phyloP scores from a whole-genome alignment of 2,113 vertebrate genomes.

The Lipotes vexillifer region DNA sequence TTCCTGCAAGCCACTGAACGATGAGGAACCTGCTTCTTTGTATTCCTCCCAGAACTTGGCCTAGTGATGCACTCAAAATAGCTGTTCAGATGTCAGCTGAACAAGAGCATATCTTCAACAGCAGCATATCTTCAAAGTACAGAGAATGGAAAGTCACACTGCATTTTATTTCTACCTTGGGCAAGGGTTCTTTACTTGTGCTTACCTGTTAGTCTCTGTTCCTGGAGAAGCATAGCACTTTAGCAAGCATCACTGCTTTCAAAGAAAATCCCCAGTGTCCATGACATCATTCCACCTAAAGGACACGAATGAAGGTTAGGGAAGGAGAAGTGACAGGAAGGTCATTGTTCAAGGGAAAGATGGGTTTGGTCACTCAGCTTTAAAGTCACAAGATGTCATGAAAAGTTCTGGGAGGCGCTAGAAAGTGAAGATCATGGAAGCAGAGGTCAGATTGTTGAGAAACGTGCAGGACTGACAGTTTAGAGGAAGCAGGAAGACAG shows the following conservation, averaged over 20 bases:
- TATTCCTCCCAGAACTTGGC: background rate
- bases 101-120: background rate
- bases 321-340: constrained; percentile 6
- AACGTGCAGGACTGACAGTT: background rate
- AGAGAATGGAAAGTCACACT: background rate
- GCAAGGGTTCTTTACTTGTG: background rate
- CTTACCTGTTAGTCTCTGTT: background rate
- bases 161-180: background rate
- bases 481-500: background rate
- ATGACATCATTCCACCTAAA: background rate
- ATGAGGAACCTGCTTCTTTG: background rate
- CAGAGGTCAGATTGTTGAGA: background rate
- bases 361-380: background rate
- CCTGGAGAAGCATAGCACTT: background rate
- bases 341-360: background rate
- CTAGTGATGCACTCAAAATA: background rate
- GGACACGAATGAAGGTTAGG: background rate
- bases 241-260: background rate
- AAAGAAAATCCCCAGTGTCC: background rate
- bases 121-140: background rate
- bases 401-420: background rate
- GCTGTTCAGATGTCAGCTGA: background rate
- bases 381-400: background rate
- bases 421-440: background rate
- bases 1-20: background rate